Evolutionary conservation across 1,140 invertebrate genomes (phyloP), one percentile per base, ranked within the genome.

Genomic region (Lineus longissimus): DNA sequence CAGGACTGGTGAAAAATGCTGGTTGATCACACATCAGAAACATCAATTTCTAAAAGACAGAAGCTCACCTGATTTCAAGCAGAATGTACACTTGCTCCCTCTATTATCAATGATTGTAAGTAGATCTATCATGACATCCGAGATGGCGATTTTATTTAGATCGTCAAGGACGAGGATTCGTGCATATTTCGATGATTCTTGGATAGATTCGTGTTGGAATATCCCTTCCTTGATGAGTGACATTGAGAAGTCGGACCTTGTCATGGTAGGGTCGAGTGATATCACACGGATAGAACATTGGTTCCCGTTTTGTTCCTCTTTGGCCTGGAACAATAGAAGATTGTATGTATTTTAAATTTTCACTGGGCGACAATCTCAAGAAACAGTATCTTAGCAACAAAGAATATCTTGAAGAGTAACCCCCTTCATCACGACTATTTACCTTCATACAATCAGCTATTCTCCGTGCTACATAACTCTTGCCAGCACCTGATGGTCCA

Each of bases 401-500:
- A n/a, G n/a, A n/a, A n/a, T n/a, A n/a, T n/a, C n/a, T n/a, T 27
- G n/a, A n/a, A n/a, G n/a, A n/a, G n/a, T n/a, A n/a, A n/a, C n/a
- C n/a, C n/a, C n/a, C n/a, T n/a, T n/a, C n/a, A n/a, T n/a, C n/a
- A n/a, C n/a, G n/a, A n/a, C 27, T 25, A 72, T 68, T 70, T 68
- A 79, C 76, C 33, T 74, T 72, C 41, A 79, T 61, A 60, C 70
- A 73, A 41, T 95, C 91, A 0, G 95, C 94, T 15, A 98, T 81
- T 76, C 94, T 91, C 7, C 91, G 89, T 0, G 95, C 94, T 36
- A 98, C 81, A 76, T 96, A 95, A 11, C 93, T 95, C 80, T 99
- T 99, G 4, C 96, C 95, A 0, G 94, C 97, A 40, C 94, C 95
- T 72, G 91, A 93, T 13, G 95, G 94, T 0, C 96, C 97, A 82